phyloP scores from a whole-genome alignment of 35 echinoderm and acorn worm genomes.

The Hemicentrotus pulcherrimus region DNA sequence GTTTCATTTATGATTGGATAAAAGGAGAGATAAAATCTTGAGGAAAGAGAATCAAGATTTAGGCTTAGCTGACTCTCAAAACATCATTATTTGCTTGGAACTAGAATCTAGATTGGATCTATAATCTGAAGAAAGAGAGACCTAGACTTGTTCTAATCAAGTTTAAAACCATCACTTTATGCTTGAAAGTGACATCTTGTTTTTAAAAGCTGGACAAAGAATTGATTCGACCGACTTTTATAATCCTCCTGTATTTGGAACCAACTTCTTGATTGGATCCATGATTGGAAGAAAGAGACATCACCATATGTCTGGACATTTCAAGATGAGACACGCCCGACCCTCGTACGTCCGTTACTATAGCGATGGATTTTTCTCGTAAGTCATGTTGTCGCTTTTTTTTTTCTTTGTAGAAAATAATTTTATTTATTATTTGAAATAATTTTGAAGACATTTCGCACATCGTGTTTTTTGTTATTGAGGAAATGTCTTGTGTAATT shows the following conservation, averaged over 20 bases:
- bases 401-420: neutral
- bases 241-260: neutral
- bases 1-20: neutral
- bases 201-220: too few species aligned
- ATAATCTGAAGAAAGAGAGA: too few species aligned
- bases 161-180: too few species aligned
- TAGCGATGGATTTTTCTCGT: conserved; percentile 44
- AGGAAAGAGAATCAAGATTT: too few species aligned
- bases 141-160: too few species aligned
- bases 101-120: too few species aligned
- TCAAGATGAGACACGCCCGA: neutral
- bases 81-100: too few species aligned
- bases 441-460: too few species aligned
- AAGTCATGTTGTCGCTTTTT: neutral
- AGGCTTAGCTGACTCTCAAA: neutral
- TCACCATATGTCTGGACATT: neutral
- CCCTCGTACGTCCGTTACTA: conserved; percentile 47
- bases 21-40: neutral
- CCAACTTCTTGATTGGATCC: neutral
- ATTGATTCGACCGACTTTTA: neutral
- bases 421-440: neutral
- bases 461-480: too few species aligned
- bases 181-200: too few species aligned
- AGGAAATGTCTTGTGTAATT: too few species aligned
- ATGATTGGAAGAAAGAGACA: conserved; percentile 9